These are phyloP conservation scores for Pseudois nayaur DNA, from an alignment of 2,113 vertebrate genomes.

Conservation along the genomic window DNA sequence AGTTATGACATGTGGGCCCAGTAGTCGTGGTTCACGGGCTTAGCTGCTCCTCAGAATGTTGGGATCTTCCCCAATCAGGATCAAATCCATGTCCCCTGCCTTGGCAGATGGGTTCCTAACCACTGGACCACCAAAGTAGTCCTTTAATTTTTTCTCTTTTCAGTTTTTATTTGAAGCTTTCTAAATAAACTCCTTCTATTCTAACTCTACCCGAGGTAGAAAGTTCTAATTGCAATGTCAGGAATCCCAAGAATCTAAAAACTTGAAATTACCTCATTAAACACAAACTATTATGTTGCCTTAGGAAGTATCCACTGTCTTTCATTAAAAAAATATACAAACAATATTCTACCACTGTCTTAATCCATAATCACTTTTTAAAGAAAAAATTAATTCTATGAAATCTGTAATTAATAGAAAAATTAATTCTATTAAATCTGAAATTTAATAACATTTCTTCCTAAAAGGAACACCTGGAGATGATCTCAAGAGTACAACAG, in stretches of 20 bases:
- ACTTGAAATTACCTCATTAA: not conserved
- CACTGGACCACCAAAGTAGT: not conserved
- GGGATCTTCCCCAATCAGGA: not conserved
- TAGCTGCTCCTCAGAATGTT: not conserved
- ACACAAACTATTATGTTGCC: not conserved
- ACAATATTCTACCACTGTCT: not conserved
- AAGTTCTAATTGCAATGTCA: not conserved
- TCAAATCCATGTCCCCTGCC: not conserved
- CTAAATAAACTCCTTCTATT: not conserved
- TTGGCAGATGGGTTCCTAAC: not conserved
- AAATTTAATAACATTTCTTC: not conserved
- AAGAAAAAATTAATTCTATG: conserved; percentile 4
- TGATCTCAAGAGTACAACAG: not conserved
- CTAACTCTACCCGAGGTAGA: not conserved
- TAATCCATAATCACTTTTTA: not conserved
- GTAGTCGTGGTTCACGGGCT: not conserved
- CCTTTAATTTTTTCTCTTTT: not conserved
- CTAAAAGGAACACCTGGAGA: not conserved
- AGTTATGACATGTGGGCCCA: not conserved
- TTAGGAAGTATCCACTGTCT: not conserved
- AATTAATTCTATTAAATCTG: not conserved
- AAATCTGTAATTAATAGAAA: not conserved
- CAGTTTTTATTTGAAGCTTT: not conserved
- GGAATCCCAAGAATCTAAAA: not conserved
- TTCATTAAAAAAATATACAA: not conserved